A percentile compares a stretch with the other conserved stretches of the same genome.
Evolutionary conservation across 2,797 vertebrate genomes (phyloP).

Genomic region (Bradypus variegatus): DNA sequence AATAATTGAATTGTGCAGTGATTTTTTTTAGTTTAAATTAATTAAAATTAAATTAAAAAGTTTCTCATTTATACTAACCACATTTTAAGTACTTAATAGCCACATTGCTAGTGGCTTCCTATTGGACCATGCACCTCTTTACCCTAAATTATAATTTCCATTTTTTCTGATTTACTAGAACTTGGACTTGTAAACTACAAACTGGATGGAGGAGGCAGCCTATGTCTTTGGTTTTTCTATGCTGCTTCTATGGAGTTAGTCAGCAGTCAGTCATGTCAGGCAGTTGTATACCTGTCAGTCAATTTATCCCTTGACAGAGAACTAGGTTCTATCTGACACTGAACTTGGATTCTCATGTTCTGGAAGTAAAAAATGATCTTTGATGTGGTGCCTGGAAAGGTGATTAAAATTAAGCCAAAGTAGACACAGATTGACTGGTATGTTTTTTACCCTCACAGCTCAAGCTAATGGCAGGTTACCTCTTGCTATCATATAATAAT

Average conservation of each 20-base stretch:
- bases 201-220: fast-evolving
- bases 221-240: background rate
- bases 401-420: background rate
- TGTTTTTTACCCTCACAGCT: background rate
- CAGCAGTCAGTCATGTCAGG: background rate
- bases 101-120: background rate
- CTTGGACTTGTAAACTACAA: background rate
- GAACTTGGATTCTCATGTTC: background rate
- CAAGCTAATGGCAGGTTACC: background rate
- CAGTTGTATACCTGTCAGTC: background rate
- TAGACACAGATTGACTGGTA: background rate
- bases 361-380: background rate
- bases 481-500: background rate
- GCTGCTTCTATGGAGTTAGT: background rate
- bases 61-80: background rate
- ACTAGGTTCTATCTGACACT: background rate
- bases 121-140: background rate
- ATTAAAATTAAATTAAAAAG: background rate
- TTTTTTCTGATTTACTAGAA: background rate
- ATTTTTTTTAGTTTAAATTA: background rate
- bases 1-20: background rate
- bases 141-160: background rate
- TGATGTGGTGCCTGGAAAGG: background rate
- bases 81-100: background rate
- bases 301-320: background rate